These are phyloP conservation scores for Misgurnus anguillicaudatus DNA, from an alignment of 2,113 vertebrate species.

Conservation along the genomic window DNA sequence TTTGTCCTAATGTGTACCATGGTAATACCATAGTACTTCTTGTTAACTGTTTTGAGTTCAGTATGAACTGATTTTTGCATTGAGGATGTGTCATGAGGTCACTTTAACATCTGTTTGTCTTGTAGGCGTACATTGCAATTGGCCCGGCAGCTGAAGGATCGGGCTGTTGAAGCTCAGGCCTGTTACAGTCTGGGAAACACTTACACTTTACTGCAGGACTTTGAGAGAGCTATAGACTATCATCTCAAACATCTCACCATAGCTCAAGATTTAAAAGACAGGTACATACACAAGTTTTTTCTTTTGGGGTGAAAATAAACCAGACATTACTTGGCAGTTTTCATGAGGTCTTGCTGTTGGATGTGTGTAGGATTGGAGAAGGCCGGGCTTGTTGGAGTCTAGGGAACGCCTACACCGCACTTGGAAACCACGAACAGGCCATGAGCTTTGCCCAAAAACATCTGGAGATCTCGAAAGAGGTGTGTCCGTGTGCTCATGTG, in stretches of 20 bases:
- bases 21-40: too few species aligned
- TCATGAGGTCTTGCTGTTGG: background rate
- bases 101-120: background rate
- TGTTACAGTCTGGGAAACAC: conserved; percentile 98
- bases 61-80: too few species aligned
- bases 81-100: too few species aligned
- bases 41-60: too few species aligned
- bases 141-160: conserved; percentile 89
- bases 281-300: background rate
- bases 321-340: too few species aligned
- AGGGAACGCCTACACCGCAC: conserved; percentile 94
- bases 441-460: conserved; percentile 94
- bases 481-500: conserved; percentile 63
- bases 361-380: conserved; percentile 50
- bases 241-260: conserved; percentile 94
- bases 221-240: conserved; percentile 92
- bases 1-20: too few species aligned
- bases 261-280: conserved; percentile 83
- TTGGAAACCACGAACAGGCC: conserved; percentile 93
- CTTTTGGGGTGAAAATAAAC: too few species aligned
- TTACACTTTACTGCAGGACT: conserved; percentile 93
- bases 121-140: conserved; percentile 88
- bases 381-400: conserved; percentile 82
- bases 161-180: conserved; percentile 94
- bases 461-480: conserved; percentile 96